Evolutionary conservation across 2,113 vertebrate species (phyloP).

Genomic region (Plecotus auritus): DNA sequence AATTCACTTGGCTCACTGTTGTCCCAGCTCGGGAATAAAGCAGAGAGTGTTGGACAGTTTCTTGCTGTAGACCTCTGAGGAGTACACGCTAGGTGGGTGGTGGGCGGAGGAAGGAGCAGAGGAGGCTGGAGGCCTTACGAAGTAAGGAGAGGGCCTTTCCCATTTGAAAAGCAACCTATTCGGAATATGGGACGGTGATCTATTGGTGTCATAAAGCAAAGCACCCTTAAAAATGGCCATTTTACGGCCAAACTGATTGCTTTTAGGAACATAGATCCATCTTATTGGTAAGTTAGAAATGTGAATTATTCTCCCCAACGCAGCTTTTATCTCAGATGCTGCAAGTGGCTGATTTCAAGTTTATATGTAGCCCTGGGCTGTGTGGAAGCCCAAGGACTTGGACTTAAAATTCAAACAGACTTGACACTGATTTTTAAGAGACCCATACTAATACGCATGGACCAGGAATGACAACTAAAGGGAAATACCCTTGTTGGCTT

Average conservation of each 20-base stretch:
- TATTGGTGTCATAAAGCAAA: slow-evolving; percentile 27
- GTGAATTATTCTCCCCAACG: slow-evolving; percentile 49
- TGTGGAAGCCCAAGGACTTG: background rate
- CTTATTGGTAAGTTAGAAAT: slow-evolving; percentile 30
- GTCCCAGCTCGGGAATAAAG: slow-evolving; percentile 6
- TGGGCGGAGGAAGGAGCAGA: background rate
- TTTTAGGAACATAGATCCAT: slow-evolving; percentile 42
- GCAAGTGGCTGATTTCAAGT: slow-evolving; percentile 20
- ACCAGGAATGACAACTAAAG: background rate
- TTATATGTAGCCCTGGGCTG: slow-evolving; percentile 28
- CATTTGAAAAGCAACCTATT: slow-evolving; percentile 25
- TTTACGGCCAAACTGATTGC: slow-evolving; percentile 31
- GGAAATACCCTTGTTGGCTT: background rate
- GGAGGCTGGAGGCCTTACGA: background rate
- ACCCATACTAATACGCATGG: background rate
- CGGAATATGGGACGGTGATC: background rate
- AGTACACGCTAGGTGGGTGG: slow-evolving; percentile 42
- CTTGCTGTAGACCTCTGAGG: slow-evolving; percentile 1
- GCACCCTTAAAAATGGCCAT: background rate
- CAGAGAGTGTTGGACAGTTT: slow-evolving; percentile 43
- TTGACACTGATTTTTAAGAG: slow-evolving; percentile 3
- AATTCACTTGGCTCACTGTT: slow-evolving; percentile 46
- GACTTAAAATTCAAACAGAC: slow-evolving; percentile 30
- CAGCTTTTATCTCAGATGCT: slow-evolving; percentile 45
- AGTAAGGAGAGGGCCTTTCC: slow-evolving; percentile 16